Evolutionary conservation across 2,797 vertebrate genomes (phyloP).

Genomic region (Tragelaphus eurycerus): DNA sequence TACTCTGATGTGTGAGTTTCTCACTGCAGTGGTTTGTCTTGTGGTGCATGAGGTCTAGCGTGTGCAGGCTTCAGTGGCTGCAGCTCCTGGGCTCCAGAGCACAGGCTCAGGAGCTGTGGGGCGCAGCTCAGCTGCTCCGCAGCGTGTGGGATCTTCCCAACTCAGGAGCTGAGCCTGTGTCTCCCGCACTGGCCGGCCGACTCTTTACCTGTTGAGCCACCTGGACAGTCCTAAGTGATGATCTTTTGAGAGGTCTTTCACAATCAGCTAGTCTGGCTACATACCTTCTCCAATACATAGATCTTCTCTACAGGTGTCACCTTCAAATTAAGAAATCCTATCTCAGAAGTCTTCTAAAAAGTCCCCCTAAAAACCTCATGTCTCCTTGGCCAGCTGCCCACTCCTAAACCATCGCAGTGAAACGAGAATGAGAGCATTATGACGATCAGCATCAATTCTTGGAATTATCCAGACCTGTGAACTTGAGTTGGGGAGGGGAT

Average conservation of each 20-base stretch:
- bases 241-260: not conserved
- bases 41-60: not conserved
- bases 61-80: accelerated
- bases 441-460: not conserved
- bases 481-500: not conserved
- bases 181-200: not conserved
- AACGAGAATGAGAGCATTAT: not conserved
- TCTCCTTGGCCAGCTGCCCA: too few species aligned
- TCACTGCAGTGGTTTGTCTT: not conserved
- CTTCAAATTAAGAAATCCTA: not conserved
- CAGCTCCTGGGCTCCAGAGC: not conserved
- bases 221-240: not conserved
- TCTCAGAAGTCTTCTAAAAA: not conserved
- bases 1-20: accelerated
- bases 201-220: not conserved
- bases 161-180: not conserved
- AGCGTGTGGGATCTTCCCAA: not conserved
- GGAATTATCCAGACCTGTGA: not conserved
- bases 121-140: not conserved
- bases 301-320: not conserved
- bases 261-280: accelerated
- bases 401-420: not conserved
- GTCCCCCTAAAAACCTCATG: accelerated
- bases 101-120: not conserved
- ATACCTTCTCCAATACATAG: too few species aligned